These are phyloP conservation scores for Beris morrisii DNA, from an alignment of 2,888 invertebrate genomes.

Conservation along the genomic window DNA sequence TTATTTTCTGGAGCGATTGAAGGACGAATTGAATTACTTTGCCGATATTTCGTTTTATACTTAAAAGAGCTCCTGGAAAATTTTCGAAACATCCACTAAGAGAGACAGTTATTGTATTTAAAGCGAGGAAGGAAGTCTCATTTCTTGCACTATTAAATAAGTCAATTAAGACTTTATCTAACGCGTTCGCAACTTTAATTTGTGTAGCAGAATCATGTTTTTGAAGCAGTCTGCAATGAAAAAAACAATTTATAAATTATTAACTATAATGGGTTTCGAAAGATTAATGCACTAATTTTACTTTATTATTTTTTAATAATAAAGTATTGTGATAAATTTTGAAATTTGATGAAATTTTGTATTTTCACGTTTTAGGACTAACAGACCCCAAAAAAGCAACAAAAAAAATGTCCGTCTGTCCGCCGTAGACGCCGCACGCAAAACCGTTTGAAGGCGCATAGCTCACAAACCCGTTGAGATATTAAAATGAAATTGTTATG, in stretches of 20 bases:
- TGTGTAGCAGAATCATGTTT: background rate
- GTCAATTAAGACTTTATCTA: background rate
- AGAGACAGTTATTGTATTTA: constrained; percentile 44
- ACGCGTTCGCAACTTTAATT: background rate
- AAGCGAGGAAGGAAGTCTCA: background rate
- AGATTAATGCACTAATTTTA: too few relatives aligned
- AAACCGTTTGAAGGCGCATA: too few relatives aligned
- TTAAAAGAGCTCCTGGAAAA: constrained; percentile 49
- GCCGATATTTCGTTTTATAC: constrained; percentile 44
- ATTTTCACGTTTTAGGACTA: too few relatives aligned
- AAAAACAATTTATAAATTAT: background rate
- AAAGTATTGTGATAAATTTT: too few relatives aligned
- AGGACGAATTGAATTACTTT: constrained; percentile 46
- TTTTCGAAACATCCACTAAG: constrained; percentile 51
- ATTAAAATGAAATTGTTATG: too few relatives aligned
- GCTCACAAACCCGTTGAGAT: too few relatives aligned
- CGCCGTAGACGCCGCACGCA: too few relatives aligned
- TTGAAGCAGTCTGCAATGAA: constrained; percentile 27
- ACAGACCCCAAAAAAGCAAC: too few relatives aligned
- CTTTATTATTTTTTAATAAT: too few relatives aligned
- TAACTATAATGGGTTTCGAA: too few relatives aligned
- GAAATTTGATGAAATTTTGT: too few relatives aligned
- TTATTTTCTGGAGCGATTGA: constrained; percentile 45
- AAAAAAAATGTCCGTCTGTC: too few relatives aligned
- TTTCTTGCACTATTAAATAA: background rate